Base-by-base conservation (phyloP, 2,888 invertebrate species). In the Meteorus cinctellus region DNA sequence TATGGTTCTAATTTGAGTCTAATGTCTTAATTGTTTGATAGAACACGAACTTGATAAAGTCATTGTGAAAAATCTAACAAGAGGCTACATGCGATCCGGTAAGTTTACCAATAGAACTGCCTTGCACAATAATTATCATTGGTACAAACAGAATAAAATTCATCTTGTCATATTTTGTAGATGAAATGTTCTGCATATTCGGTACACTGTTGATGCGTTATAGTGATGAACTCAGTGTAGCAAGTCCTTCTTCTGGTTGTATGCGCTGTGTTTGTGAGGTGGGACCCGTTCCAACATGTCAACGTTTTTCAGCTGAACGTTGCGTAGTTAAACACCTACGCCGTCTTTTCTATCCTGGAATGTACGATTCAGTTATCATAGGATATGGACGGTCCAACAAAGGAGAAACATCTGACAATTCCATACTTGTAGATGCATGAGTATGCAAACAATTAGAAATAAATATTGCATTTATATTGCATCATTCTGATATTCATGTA, bases 231-330 rank as follows among this genome's bases (percentile, higher is more conserved):
- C 75, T 83, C 19, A 81, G 75, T 36, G 69, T 75, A 51, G 67
- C 16, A 0, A 75, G 79, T 36, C 82, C 82, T 36, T 76, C 31
- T 41, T 83, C 84, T 2, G 76, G 70, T 2, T 87, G 87, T 69
- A 60, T 85, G 1, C 85, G 83, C 71, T 87, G 87, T 60, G 72
- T 80, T 1, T 87, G 87, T 79, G 86, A 87, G 31, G 84, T 87
- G 0, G 86, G 86, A 27, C 87, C 87, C 0, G 0, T 77, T 0
- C 85, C 83, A 0, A 86, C 87, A 5, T 87, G 87, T 59, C 81
- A 79, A 74, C 83, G 80, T 73, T 77, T 85, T 14, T 66, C 83
- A 0, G 78, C 82, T 59, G 51, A 34, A 0, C 24, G 24, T 24
- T 24, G 24, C 24, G 24, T 24, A 24, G 24, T 24, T 24, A 24